A percentile compares a stretch with the other conserved stretches of the same genome.
Conservation (phyloP, 2,113 vertebrate genomes). For the Xyrauchen texanus region DNA sequence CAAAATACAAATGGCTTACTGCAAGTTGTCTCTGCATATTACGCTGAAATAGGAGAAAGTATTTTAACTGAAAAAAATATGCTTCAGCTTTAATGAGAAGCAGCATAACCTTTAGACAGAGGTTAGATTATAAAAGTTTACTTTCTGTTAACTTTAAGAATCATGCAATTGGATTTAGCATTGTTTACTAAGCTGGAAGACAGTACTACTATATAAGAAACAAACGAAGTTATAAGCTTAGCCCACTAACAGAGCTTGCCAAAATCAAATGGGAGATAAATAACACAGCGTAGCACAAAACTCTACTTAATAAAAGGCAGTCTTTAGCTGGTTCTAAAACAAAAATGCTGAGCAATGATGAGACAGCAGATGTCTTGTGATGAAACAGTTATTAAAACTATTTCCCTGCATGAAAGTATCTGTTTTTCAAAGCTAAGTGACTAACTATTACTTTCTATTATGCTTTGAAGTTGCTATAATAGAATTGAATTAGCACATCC, state of each 20-base stretch:
- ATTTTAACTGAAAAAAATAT: too few relatives aligned
- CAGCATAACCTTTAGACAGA: too few relatives aligned
- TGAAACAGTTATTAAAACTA: background rate
- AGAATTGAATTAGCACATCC: background rate
- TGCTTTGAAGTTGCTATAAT: background rate
- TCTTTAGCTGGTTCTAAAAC: background rate
- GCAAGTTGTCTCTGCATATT: too few relatives aligned
- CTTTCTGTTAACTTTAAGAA: too few relatives aligned
- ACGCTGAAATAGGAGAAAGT: too few relatives aligned
- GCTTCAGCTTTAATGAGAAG: too few relatives aligned
- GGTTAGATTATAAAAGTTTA: background rate
- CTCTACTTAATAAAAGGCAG: background rate
- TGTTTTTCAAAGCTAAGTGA: background rate
- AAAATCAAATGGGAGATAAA: slow-evolving; percentile 1
- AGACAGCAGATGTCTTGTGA: background rate
- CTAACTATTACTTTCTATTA: background rate
- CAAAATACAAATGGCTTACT: too few relatives aligned
- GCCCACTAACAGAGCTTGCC: background rate
- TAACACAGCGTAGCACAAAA: background rate
- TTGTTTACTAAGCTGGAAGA: too few relatives aligned
- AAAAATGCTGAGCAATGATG: background rate
- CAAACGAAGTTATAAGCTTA: background rate
- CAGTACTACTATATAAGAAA: background rate
- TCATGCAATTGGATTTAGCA: background rate
- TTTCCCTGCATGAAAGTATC: background rate